Percentiles rank a stretch among this genome's conserved stretches.
Conservation (phyloP, 2,113 vertebrate species). For the Sclerurus mexicanus region DNA sequence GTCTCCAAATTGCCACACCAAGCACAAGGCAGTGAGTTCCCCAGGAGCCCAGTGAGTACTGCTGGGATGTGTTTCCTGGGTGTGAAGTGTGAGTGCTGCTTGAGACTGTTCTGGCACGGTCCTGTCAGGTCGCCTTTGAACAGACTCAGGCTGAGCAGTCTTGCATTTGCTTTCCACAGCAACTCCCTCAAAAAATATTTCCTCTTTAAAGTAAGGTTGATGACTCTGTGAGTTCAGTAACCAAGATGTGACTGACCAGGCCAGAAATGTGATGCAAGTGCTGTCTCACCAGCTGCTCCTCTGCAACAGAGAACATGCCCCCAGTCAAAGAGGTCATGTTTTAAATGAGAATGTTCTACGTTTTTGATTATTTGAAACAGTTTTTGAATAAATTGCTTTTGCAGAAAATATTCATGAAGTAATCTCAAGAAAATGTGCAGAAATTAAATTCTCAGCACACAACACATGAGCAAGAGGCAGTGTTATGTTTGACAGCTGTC, state of each 20-base stretch:
- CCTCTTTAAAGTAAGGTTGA: not conserved
- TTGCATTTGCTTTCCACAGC: not conserved
- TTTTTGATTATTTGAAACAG: not conserved
- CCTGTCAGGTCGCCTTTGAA: not conserved
- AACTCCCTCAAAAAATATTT: not conserved
- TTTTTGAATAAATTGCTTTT: constrained; percentile 1
- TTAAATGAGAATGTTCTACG: not conserved
- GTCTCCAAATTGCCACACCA: not conserved
- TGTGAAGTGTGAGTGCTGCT: fast-evolving
- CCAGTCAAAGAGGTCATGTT: not conserved
- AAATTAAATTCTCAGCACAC: not conserved
- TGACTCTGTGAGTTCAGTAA: not conserved
- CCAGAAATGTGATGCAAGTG: not conserved
- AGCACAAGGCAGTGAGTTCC: fast-evolving
- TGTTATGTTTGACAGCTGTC: not conserved
- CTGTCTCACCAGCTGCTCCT: not conserved
- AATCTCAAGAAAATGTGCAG: not conserved
- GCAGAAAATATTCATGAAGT: not conserved
- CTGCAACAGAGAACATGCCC: not conserved
- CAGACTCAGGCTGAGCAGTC: not conserved
- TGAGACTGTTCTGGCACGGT: fast-evolving
- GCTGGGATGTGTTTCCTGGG: fast-evolving
- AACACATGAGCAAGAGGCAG: not conserved
- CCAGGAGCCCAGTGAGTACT: not conserved
- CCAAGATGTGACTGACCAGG: not conserved